Conservation (phyloP, 2,888 invertebrate genomes). For the Nematopogon swammerdamellus region DNA sequence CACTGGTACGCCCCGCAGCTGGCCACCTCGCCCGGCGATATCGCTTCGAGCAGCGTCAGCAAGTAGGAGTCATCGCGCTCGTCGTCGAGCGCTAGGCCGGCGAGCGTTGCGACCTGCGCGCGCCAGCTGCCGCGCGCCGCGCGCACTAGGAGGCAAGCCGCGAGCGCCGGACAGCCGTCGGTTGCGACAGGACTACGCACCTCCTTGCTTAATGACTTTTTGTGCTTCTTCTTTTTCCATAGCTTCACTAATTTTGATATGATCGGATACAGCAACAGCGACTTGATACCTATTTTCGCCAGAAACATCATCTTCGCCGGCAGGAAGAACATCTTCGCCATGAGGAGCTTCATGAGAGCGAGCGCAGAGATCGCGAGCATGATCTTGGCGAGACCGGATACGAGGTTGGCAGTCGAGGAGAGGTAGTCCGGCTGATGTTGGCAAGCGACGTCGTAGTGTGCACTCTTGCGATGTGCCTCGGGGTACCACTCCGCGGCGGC, state of each 20-base stretch:
- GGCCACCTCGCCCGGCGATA: slow-evolving; percentile 43
- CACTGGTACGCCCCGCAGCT: slow-evolving; percentile 48
- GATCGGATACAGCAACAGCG: slow-evolving; percentile 42
- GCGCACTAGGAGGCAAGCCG: slow-evolving; percentile 38
- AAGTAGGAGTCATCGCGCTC: slow-evolving; percentile 37
- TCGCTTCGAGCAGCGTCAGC: slow-evolving; percentile 35
- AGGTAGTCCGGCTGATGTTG: slow-evolving; percentile 29
- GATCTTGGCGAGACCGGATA: slow-evolving; percentile 46
- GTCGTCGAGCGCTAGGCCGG: slow-evolving; percentile 40
- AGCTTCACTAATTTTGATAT: slow-evolving; percentile 42
- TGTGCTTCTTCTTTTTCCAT: slow-evolving; percentile 38
- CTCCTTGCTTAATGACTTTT: slow-evolving; percentile 32
- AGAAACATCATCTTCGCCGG: slow-evolving; percentile 34
- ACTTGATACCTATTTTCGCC: slow-evolving; percentile 41
- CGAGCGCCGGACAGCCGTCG: slow-evolving; percentile 37
- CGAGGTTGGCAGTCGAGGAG: slow-evolving; percentile 36
- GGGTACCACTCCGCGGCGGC: slow-evolving; percentile 35
- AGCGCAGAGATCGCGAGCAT: slow-evolving; percentile 42
- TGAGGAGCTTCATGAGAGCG: slow-evolving; percentile 34
- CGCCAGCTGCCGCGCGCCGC: slow-evolving; percentile 29
- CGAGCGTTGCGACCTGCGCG: slow-evolving; percentile 32
- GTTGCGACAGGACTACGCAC: slow-evolving; percentile 13
- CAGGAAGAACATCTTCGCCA: slow-evolving; percentile 37
- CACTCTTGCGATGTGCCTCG: slow-evolving; percentile 32
- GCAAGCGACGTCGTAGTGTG: slow-evolving; percentile 27